A percentile compares a stretch with the other conserved stretches of the same genome.
phyloP scores from a whole-genome alignment of 2,888 invertebrate genomes.

The Mythimna pallens region DNA sequence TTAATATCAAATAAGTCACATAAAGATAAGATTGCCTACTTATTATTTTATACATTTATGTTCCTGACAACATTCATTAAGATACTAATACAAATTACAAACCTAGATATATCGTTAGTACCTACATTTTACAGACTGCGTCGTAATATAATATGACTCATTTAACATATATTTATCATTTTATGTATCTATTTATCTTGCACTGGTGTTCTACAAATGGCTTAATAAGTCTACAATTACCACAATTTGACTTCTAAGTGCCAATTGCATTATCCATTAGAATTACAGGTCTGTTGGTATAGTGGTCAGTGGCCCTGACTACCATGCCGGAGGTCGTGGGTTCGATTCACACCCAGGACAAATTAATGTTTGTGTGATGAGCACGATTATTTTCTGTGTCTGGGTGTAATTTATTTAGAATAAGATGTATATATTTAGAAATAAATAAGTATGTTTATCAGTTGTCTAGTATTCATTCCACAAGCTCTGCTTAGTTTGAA shows the following conservation, averaged over 20 bases:
- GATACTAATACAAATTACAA: conserved; percentile 22
- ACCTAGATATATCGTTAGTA: neutral
- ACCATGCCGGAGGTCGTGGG: too few relatives aligned
- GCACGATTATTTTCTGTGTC: too few relatives aligned
- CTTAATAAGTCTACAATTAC: conserved; percentile 15
- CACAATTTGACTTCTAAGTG: conserved; percentile 13
- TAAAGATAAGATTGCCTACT: neutral
- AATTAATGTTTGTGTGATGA: too few relatives aligned
- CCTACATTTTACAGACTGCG: conserved; percentile 6
- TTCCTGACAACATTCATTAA: conserved; percentile 1
- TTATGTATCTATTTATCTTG: conserved; percentile 15
- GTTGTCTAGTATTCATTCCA: too few relatives aligned
- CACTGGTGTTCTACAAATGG: conserved; percentile 3
- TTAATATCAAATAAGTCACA: neutral
- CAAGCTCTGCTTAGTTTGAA: too few relatives aligned
- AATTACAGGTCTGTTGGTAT: neutral
- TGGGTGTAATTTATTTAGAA: too few relatives aligned
- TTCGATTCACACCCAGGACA: too few relatives aligned
- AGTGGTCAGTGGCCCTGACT: too few relatives aligned
- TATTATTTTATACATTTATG: neutral
- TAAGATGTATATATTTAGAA: too few relatives aligned
- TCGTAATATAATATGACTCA: neutral
- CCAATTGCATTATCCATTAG: neutral
- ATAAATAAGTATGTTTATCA: too few relatives aligned
- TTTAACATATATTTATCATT: conserved; percentile 29